These are phyloP conservation scores for Babylonia areolata DNA, from an alignment of 1,140 invertebrate species.

Conservation along the genomic window DNA sequence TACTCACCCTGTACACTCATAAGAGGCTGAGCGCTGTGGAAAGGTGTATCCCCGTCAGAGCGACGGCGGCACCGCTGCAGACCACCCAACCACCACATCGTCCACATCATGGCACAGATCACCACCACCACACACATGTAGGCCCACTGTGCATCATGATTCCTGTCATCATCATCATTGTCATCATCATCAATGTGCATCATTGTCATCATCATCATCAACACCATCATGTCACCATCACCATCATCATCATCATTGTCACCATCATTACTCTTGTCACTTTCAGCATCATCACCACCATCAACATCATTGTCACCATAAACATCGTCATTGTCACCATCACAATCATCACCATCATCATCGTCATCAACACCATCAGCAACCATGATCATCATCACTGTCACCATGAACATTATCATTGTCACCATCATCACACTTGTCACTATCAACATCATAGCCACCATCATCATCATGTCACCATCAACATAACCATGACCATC, in stretches of 20 bases:
- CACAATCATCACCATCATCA: not conserved
- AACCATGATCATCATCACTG: not conserved
- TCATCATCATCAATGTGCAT: conserved; percentile 7
- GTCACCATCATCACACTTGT: not conserved
- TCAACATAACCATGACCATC: conserved; percentile 17
- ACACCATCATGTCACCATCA: not conserved
- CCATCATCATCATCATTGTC: not conserved
- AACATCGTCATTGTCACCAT: not conserved
- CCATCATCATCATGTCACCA: not conserved
- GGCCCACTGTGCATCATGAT: conserved; percentile 32
- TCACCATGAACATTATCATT: conserved; percentile 19
- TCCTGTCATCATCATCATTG: not conserved
- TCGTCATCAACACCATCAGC: no score
- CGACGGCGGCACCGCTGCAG: conserved; percentile 17
- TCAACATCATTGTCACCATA: not conserved
- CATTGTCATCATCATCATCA: not conserved
- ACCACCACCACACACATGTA: conserved; percentile 38
- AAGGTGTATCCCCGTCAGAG: not conserved
- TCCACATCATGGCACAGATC: conserved; percentile 26
- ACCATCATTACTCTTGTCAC: not conserved
- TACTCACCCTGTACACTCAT: not conserved
- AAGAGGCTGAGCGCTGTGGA: not conserved
- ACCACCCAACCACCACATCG: conserved; percentile 33
- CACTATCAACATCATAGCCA: not conserved
- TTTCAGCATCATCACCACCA: conserved; percentile 5